Conservation (phyloP, 1,140 invertebrate species). For the Forficula auricularia region DNA sequence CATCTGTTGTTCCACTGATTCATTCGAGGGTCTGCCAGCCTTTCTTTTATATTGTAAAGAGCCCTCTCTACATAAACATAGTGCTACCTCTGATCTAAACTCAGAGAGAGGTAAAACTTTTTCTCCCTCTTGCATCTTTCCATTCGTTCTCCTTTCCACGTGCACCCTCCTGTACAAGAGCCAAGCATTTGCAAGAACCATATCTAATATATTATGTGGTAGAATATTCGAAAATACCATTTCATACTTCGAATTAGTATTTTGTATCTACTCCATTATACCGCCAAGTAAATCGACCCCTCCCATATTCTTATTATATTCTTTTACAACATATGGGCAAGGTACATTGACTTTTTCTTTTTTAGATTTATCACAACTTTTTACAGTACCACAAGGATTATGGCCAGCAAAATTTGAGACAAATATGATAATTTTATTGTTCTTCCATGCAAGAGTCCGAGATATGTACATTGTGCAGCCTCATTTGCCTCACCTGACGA, state of each 20-base stretch:
- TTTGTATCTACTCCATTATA: constrained; percentile 19
- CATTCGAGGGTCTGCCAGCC: constrained; percentile 5
- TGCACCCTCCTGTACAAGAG: constrained; percentile 17
- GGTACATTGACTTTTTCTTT: constrained; percentile 12
- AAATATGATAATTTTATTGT: constrained; percentile 23
- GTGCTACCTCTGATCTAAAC: constrained; percentile 11
- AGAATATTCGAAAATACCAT: constrained; percentile 18
- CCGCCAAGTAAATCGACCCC: constrained; percentile 19
- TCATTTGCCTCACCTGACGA: no score
- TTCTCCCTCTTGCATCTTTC: background rate
- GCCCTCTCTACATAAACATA: constrained; percentile 9
- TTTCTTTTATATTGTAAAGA: background rate
- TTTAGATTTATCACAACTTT: constrained; percentile 6
- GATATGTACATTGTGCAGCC: no score
- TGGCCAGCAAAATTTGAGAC: constrained; percentile 18
- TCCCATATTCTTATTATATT: constrained; percentile 19
- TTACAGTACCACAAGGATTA: constrained; percentile 14
- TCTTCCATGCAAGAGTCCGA: no score
- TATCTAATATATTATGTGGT: constrained; percentile 18
- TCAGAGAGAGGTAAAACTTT: constrained; percentile 4
- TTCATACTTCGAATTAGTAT: constrained; percentile 11
- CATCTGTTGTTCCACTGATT: constrained; percentile 2
- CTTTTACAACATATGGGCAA: constrained; percentile 17
- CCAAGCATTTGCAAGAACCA: constrained; percentile 18
- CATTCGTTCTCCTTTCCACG: no score